Conservation (phyloP, 2,113 vertebrate species). For the Lophura nycthemera region DNA sequence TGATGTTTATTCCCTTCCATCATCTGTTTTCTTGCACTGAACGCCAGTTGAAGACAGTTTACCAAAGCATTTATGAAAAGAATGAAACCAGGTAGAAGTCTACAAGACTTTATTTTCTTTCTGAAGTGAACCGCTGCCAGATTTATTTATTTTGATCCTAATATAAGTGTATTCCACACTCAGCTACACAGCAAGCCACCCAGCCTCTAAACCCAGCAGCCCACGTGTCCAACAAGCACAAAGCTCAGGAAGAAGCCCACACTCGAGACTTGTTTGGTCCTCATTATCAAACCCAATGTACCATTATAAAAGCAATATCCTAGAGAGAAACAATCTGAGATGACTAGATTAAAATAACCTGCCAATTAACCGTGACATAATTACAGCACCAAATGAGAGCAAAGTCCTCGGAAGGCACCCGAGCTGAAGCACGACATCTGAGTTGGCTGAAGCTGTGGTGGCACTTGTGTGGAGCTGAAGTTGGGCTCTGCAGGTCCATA, state of each 20-base stretch:
- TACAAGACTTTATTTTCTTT: background rate
- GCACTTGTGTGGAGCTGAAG: background rate
- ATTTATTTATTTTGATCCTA: background rate
- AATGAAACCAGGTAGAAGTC: background rate
- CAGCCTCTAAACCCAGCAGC: too few relatives aligned
- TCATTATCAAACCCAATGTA: background rate
- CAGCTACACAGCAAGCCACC: too few relatives aligned
- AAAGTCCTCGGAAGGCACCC: constrained; percentile 11
- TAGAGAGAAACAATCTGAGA: background rate
- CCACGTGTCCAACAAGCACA: background rate
- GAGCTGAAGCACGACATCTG: fast-evolving
- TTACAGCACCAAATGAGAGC: constrained; percentile 10
- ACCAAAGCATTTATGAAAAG: background rate
- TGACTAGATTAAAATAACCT: constrained; percentile 23
- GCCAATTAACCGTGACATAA: constrained; percentile 35
- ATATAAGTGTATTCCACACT: background rate
- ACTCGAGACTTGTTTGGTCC: background rate
- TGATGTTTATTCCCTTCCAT: background rate
- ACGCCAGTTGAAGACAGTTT: background rate
- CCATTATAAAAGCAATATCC: background rate
- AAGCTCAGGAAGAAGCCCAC: background rate
- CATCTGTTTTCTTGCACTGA: background rate
- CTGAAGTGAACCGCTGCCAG: background rate
- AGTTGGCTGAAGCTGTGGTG: background rate
- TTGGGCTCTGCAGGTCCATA: too few relatives aligned